These are phyloP conservation scores for Tiliacea citrago DNA, from an alignment of 2,888 invertebrate genomes.

Conservation along the genomic window DNA sequence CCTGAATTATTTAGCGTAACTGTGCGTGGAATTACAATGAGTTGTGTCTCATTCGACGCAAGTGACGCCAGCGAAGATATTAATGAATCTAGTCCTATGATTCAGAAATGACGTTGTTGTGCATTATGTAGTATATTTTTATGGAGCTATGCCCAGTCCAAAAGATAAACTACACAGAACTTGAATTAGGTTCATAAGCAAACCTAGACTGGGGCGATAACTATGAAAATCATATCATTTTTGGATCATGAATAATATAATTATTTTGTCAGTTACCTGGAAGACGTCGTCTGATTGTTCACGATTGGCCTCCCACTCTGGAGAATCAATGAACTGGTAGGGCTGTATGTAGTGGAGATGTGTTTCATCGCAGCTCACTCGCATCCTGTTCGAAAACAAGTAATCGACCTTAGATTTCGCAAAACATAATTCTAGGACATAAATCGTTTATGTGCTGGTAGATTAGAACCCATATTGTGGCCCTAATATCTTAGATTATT, in stretches of 20 bases:
- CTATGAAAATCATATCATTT: neutral
- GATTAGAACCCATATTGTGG: slow-evolving; percentile 23
- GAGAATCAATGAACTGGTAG: slow-evolving; percentile 97
- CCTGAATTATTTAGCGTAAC: slow-evolving; percentile 75
- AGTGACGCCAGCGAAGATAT: slow-evolving; percentile 42
- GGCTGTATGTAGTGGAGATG: slow-evolving; percentile 95
- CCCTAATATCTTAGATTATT: slow-evolving; percentile 44
- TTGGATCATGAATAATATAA: too few relatives aligned
- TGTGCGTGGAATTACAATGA: slow-evolving; percentile 75
- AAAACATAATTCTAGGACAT: slow-evolving; percentile 4
- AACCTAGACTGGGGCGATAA: neutral
- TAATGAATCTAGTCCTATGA: slow-evolving; percentile 35
- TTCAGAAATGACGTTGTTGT: slow-evolving; percentile 35
- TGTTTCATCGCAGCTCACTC: slow-evolving; percentile 95
- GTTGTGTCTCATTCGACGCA: slow-evolving; percentile 37
- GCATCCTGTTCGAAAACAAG: slow-evolving; percentile 90
- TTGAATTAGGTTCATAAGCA: neutral
- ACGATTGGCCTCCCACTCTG: slow-evolving; percentile 96
- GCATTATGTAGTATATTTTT: slow-evolving; percentile 8
- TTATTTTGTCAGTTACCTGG: slow-evolving; percentile 89
- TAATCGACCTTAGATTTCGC: slow-evolving; percentile 23
- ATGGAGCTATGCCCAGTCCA: neutral
- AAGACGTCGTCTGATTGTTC: slow-evolving; percentile 95
- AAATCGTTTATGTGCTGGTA: slow-evolving; percentile 19
- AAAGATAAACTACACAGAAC: neutral